Percentiles rank a stretch among this genome's conserved stretches.
These are phyloP conservation scores for Anguilla marmorata DNA, from an alignment of 2,797 vertebrate genomes.

Conservation along the genomic window DNA sequence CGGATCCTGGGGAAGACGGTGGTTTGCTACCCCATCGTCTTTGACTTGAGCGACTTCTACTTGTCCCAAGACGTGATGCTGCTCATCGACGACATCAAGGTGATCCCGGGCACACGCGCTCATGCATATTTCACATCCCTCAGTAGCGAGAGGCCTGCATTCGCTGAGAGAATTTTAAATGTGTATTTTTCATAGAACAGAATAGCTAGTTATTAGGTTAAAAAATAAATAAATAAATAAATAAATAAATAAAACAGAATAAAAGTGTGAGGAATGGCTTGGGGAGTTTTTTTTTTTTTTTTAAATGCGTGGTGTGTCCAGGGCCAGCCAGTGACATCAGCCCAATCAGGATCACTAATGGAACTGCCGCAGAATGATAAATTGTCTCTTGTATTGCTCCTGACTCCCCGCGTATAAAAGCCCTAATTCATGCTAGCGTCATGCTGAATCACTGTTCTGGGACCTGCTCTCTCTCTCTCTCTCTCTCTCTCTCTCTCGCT, in stretches of 20 bases:
- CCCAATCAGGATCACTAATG: slow-evolving; percentile 9
- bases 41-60: slow-evolving; percentile 98
- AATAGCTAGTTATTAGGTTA: background rate
- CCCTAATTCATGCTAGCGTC: background rate
- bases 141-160: background rate
- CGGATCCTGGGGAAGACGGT: slow-evolving; percentile 96
- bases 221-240: background rate
- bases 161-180: background rate
- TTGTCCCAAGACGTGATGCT: slow-evolving; percentile 98
- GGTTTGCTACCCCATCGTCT: slow-evolving; percentile 97
- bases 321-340: slow-evolving; percentile 2
- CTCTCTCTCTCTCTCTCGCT: background rate
- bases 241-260: background rate
- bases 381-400: slow-evolving; percentile 7
- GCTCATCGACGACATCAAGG: slow-evolving; percentile 98
- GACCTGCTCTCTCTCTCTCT: background rate
- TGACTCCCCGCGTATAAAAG: background rate
- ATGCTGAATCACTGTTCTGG: background rate
- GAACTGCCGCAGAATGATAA: slow-evolving; percentile 1
- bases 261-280: background rate
- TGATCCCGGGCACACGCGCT: slow-evolving; percentile 57
- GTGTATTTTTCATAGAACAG: background rate
- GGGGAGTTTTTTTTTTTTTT: background rate
- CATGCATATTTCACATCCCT: background rate
- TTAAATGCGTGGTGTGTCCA: background rate